Evolutionary conservation across 2,113 vertebrate genomes (phyloP).

Genomic region (Synodontis membranacea): DNA sequence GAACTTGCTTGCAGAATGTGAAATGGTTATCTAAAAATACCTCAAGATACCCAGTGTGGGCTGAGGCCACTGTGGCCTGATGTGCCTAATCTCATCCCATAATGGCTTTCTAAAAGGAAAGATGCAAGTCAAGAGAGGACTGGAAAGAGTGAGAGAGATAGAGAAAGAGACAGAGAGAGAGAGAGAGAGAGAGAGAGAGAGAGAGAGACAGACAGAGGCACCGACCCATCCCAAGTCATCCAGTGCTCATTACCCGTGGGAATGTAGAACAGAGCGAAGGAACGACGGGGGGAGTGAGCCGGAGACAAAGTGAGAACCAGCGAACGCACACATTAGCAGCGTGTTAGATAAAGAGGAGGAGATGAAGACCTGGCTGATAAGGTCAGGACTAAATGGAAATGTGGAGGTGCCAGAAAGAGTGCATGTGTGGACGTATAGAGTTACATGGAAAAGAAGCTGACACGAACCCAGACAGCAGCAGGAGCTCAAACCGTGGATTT

Average conservation of each 20-base stretch:
- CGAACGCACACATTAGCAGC: conserved; percentile 35
- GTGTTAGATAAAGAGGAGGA: conserved; percentile 32
- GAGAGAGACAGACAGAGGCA: conserved; percentile 32
- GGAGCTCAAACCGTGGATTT: neutral
- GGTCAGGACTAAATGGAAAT: conserved; percentile 35
- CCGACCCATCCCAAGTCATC: conserved; percentile 34
- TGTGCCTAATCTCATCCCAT: conserved; percentile 54
- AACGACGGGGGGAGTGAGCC: neutral
- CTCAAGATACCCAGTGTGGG: conserved; percentile 46
- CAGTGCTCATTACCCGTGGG: conserved; percentile 45
- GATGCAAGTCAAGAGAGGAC: conserved; percentile 36
- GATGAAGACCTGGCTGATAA: conserved; percentile 37
- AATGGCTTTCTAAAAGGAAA: conserved; percentile 49
- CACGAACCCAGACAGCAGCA: neutral
- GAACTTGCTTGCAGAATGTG: conserved; percentile 35
- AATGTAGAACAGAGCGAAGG: conserved; percentile 37
- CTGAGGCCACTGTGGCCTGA: conserved; percentile 48
- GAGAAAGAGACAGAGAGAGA: conserved; percentile 47
- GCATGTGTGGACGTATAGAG: neutral
- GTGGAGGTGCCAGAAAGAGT: neutral
- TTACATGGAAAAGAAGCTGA: conserved; percentile 11
- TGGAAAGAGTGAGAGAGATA: conserved; percentile 35
- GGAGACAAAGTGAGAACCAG: conserved; percentile 18
- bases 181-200: conserved; percentile 42
- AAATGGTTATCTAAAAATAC: conserved; percentile 56